These are phyloP conservation scores for Procavia capensis DNA, from an alignment of 2,113 vertebrate species.

Conservation along the genomic window DNA sequence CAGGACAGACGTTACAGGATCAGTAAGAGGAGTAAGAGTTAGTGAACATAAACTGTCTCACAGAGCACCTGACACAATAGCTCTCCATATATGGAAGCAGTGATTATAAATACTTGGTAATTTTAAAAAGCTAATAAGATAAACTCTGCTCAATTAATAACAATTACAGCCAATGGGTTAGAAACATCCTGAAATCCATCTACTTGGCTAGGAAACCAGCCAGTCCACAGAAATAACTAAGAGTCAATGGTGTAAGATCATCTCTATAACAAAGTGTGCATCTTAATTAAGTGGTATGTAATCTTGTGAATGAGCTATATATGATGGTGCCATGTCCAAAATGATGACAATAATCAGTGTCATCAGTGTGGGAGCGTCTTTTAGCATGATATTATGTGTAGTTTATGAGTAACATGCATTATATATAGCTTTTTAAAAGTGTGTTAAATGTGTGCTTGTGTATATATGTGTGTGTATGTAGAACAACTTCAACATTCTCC, in stretches of 20 bases:
- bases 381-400: background rate
- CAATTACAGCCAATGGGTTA: constrained; percentile 14
- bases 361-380: background rate
- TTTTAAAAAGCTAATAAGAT: background rate
- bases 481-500: background rate
- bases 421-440: background rate
- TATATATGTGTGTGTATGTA: background rate
- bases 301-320: background rate
- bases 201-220: background rate
- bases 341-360: background rate
- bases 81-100: background rate
- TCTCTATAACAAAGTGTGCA: background rate
- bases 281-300: background rate
- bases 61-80: background rate
- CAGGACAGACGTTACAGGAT: background rate
- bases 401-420: background rate
- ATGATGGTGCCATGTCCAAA: background rate
- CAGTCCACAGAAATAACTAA: background rate
- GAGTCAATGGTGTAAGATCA: background rate
- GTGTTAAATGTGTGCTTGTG: background rate
- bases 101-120: background rate
- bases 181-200: background rate
- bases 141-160: constrained; percentile 10
- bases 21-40: background rate
- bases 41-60: background rate